A percentile compares a stretch with the other conserved stretches of the same genome.
Conservation (phyloP, 2,797 vertebrate species). For the Decapterus maruadsi region DNA sequence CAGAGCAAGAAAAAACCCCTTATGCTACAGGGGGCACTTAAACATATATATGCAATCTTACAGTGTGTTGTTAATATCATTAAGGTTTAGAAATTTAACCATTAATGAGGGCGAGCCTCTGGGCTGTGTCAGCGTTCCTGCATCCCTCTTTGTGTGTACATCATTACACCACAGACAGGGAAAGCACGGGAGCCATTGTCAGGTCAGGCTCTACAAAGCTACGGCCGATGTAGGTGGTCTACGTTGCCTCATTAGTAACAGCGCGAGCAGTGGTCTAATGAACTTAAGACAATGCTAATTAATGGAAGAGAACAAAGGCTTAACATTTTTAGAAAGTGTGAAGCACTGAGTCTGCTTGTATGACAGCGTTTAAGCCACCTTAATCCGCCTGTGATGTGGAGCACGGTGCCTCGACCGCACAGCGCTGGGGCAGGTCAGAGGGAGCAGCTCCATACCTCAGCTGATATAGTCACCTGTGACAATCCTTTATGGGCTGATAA, state of each 20-base stretch:
- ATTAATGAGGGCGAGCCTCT: slow-evolving; percentile 37
- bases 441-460: slow-evolving; percentile 88
- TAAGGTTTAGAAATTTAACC: slow-evolving; percentile 19
- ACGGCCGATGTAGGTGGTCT: slow-evolving; percentile 88
- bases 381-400: slow-evolving; percentile 86
- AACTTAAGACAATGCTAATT: slow-evolving; percentile 99
- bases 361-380: slow-evolving; percentile 90
- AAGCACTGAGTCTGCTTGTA: slow-evolving; percentile 84
- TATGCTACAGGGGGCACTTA: slow-evolving; percentile 4
- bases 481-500: slow-evolving; percentile 93
- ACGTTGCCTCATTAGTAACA: slow-evolving; percentile 87
- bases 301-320: slow-evolving; percentile 94
- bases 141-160: slow-evolving; percentile 55
- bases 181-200: slow-evolving; percentile 84
- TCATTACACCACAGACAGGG: slow-evolving; percentile 81
- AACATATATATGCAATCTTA: slow-evolving; percentile 3
- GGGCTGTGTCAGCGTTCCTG: slow-evolving; percentile 32
- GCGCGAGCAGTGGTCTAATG: slow-evolving; percentile 91
- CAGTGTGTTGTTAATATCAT: slow-evolving; percentile 11
- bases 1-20: slow-evolving; percentile 1
- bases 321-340: slow-evolving; percentile 88
- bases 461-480: slow-evolving; percentile 94
- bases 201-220: slow-evolving; percentile 92
- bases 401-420: slow-evolving; percentile 69
- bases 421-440: slow-evolving; percentile 79